These are phyloP conservation scores for Octomys mimax DNA, from an alignment of 2,797 vertebrate genomes.

Conservation along the genomic window DNA sequence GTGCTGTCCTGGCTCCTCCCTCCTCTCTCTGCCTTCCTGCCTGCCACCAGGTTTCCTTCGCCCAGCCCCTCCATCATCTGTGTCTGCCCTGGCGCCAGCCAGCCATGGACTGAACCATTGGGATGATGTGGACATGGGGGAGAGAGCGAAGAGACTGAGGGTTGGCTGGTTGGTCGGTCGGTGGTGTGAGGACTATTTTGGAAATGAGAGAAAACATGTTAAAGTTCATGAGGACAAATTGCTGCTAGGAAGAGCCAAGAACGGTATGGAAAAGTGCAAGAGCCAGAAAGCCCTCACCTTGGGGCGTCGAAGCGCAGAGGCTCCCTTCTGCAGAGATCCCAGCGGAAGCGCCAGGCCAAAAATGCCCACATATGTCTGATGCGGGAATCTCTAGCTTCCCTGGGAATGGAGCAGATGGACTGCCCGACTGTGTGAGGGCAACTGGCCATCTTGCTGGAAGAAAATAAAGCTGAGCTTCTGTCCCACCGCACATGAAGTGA, in stretches of 20 bases:
- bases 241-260: too few relatives aligned
- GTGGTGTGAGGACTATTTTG: background rate
- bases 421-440: accelerated
- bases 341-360: accelerated
- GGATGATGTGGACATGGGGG: background rate
- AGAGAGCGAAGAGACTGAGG: background rate
- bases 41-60: background rate
- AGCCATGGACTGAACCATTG: background rate
- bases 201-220: background rate
- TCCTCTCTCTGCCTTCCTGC: background rate
- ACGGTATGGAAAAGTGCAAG: background rate
- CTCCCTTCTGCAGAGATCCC: accelerated
- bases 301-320: background rate
- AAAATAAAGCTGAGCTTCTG: background rate
- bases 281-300: background rate
- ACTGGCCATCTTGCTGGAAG: background rate
- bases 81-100: background rate
- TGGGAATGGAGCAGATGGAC: background rate
- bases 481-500: accelerated
- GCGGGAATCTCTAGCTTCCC: background rate
- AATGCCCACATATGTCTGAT: background rate
- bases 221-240: background rate
- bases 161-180: background rate
- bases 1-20: background rate
- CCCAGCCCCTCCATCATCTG: background rate